Percentiles rank a stretch among this genome's conserved stretches.
Evolutionary conservation across 2,113 vertebrate genomes (phyloP).

Genomic region (Bettongia penicillata): DNA sequence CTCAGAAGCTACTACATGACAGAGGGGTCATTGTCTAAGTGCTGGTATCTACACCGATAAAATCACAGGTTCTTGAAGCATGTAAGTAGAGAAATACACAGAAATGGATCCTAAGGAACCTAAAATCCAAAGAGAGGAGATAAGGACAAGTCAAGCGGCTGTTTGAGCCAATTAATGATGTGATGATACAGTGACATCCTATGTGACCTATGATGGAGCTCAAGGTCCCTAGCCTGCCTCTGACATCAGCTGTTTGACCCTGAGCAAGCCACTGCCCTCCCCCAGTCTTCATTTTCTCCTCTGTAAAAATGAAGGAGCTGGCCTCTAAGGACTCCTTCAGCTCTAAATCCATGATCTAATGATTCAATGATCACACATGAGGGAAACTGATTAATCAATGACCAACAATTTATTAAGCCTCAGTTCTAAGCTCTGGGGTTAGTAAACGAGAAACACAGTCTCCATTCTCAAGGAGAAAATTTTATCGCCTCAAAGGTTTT

Average conservation of each 20-base stretch:
- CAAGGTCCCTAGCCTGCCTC: too few relatives aligned
- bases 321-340: neutral
- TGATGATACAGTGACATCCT: neutral
- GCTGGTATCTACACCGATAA: neutral
- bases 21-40: neutral
- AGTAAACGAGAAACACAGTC: too few relatives aligned
- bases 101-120: constrained; percentile 2
- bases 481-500: neutral
- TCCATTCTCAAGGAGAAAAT: neutral
- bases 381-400: neutral
- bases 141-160: constrained; percentile 28
- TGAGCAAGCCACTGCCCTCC: neutral
- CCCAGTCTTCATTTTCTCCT: neutral
- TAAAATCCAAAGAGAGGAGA: constrained; percentile 23
- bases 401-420: neutral
- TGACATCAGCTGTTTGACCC: neutral
- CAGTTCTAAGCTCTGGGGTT: too few relatives aligned
- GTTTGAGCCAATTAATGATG: constrained; percentile 16
- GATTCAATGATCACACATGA: neutral
- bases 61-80: neutral
- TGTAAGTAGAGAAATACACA: neutral
- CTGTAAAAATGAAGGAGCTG: neutral
- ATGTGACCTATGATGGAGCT: too few relatives aligned
- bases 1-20: neutral
- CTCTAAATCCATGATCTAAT: neutral